Evolutionary conservation across 1,140 invertebrate species (phyloP), one percentile per base, ranked within the genome.

Genomic region (Bathynomus jamesi): DNA sequence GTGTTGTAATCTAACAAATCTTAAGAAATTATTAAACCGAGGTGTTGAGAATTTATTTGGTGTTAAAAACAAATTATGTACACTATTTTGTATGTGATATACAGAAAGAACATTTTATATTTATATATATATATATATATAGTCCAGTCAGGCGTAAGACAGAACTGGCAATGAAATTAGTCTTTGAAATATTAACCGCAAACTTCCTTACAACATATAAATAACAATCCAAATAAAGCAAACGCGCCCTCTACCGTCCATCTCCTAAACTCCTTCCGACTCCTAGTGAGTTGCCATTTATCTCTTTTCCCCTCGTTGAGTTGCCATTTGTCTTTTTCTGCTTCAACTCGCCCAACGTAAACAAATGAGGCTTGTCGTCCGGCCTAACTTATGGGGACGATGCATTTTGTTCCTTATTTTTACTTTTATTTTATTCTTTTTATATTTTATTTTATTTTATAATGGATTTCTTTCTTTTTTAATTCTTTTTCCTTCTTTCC

Each of bases 211-310:
- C 40, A 53, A 53, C 40, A 53, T 53, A 53, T 53, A 53, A 53
- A 53, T 53, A 53, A 53, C 40, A 53, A 53, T 53, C 40, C 40
- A 53, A 53, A 53, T 53, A 53, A 53, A 53, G 40, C 40, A 53
- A 53, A 53, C 13, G 40, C 40, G 40, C 40, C 40, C 40, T 53
- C 40, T 53, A 53, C 40, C 40, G 40, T 53, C 40, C 40, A 53
- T 53, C 40, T 53, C 40, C 40, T 53, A 53, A 53, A 53, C 40
- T 53, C 40, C 40, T 53, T 53, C 2, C 2, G 2, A 53, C 40
- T 53, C 13, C 40, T 11, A 53, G 40, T 21, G 40, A 53, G 40
- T 53, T 53, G 40, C 32, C 32, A 53, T 53, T 53, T 53, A 53
- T 53, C 32, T 53, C 13, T 53, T 53, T 53, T 53, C 40, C 32